A percentile compares a stretch with the other conserved stretches of the same genome.
These are phyloP conservation scores for Labeo rohita DNA, from an alignment of 2,113 vertebrate species.

Conservation along the genomic window DNA sequence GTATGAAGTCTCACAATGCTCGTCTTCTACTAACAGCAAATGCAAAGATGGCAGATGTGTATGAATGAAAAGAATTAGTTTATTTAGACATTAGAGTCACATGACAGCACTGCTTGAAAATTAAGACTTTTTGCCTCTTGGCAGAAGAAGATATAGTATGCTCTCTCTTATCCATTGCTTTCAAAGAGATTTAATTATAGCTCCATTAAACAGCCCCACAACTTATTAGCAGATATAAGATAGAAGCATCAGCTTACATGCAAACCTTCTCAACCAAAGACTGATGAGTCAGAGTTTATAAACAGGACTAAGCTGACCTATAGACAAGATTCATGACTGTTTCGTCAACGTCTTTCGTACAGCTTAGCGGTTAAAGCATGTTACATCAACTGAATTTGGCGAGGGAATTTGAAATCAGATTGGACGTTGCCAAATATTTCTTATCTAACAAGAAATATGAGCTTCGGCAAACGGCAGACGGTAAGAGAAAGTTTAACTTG, in stretches of 20 bases:
- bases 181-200: constrained; percentile 7
- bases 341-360: neutral
- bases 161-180: neutral
- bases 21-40: neutral
- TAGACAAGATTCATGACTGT: constrained; percentile 4
- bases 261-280: neutral
- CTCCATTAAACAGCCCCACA: constrained; percentile 8
- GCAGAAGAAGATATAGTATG: neutral
- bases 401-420: neutral
- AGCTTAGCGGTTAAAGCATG: neutral
- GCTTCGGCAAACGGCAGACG: neutral
- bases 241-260: neutral
- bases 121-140: neutral
- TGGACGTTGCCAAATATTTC: constrained; percentile 1
- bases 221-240: constrained; percentile 17
- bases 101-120: neutral
- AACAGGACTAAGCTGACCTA: neutral
- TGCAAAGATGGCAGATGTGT: neutral
- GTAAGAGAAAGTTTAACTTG: constrained; percentile 10
- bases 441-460: constrained; percentile 19
- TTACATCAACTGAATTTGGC: neutral
- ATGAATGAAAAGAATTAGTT: neutral
- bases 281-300: neutral
- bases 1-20: neutral
- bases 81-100: neutral